Base-by-base conservation (phyloP, 2,888 invertebrate species). In the Drosophila bunnanda region DNA sequence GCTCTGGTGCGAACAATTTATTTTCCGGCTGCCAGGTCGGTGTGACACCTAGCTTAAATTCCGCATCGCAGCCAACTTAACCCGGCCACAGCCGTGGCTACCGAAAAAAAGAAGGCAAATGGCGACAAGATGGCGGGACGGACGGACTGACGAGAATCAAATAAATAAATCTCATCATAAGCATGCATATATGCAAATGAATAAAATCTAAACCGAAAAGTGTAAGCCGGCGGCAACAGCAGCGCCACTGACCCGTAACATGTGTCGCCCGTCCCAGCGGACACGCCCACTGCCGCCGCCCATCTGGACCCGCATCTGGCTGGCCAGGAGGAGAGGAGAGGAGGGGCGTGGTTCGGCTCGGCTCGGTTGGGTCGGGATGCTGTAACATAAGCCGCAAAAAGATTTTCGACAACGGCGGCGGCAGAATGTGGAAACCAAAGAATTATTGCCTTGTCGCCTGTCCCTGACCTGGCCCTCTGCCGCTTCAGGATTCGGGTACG, bases 381-480 rank as follows among this genome's bases (percentile, higher is more conserved):
- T 76, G 76, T 61, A 80, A 74, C 77, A 80, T 88, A 84, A 84
- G 87, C 84, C 88, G 86, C 83, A 85, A 84, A 88, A 85, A 88
- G 88, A 88, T 88, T 88, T 84, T 84, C 83, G 83, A 78, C 86
- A 85, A 71, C 76, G 66, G 58, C 67, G 50, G 67, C 67, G 44
- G 55, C 53, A 72, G 73, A 84, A 80, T 85, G 83, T 78, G 81
- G 74, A 85, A 80, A 80, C 78, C 85, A 77, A 88, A 85, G 84
- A 84, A 82, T 88, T 88, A 85, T 88, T 85, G 82, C 73, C 72
- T 57, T 80, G 88, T 77, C 77, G 83, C 83, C 60, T 80, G 88
- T 78, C 81, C 86, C 83, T 85, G 86, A 86, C 86, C 84, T 64
- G 61, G 60, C 61, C 64, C 64, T 61, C 61, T 48, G 30, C 60